phyloP scores from a whole-genome alignment of 2,113 vertebrate species.

The Hiodon alosoides region DNA sequence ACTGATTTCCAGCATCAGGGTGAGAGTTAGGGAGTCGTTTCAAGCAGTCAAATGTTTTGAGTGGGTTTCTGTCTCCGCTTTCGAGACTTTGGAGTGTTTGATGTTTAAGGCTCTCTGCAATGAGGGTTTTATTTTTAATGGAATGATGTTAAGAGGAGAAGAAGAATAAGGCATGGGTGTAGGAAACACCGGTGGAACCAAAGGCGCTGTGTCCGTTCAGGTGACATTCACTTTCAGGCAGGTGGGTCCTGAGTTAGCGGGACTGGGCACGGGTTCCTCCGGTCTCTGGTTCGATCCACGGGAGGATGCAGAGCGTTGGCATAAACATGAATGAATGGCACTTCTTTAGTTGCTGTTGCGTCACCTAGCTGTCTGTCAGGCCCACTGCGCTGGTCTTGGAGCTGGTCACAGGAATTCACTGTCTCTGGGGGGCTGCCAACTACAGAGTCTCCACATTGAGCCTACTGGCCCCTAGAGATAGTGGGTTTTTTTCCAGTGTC shows the following conservation, averaged over 20 bases:
- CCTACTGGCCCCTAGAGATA: not conserved
- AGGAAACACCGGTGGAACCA: too few species aligned
- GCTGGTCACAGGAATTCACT: not conserved
- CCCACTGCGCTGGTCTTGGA: conserved; percentile 16
- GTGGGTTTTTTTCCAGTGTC: not conserved
- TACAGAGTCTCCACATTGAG: not conserved
- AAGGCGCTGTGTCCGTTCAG: too few species aligned
- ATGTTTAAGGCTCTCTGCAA: not conserved
- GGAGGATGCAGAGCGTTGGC: too few species aligned
- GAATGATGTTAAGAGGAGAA: not conserved
- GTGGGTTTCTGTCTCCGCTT: conserved; percentile 1
- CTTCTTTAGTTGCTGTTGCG: conserved; percentile 44
- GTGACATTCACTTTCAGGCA: too few species aligned
- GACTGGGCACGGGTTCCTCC: too few species aligned
- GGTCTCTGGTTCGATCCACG: too few species aligned
- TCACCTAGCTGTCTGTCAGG: conserved; percentile 35
- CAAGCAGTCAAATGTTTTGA: conserved; percentile 2
- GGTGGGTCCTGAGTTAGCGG: too few species aligned
- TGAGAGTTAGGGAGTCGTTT: not conserved
- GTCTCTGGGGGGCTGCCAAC: not conserved
- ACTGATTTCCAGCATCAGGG: conserved; percentile 21
- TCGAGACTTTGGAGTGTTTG: not conserved
- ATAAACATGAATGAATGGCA: too few species aligned
- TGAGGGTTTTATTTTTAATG: conserved; percentile 8
- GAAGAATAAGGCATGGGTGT: too few species aligned